Base-by-base conservation (phyloP, 2,797 vertebrate genomes). In the Manis crassicaudata region DNA sequence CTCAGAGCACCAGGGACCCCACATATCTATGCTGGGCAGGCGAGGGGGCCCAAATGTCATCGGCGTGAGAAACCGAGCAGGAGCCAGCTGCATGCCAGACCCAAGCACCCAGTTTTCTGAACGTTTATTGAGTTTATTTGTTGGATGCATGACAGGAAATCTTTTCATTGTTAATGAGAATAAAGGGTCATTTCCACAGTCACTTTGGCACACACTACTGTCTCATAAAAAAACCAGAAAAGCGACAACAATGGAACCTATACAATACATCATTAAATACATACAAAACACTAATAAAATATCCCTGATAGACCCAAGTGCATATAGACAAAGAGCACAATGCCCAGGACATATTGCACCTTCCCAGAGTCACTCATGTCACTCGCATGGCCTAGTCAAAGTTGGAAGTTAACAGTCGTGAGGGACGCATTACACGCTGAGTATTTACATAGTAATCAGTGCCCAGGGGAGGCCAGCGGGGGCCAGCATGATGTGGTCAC, bases 281-380 rank as follows among this genome's bases (percentile, higher is more conserved):
- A 99, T 99, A 99, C 99, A 99, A 99, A 99, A 99, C 99, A 99
- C 99, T 99, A 99, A 99, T 99, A 99, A 99, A 99, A 99, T 99
- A 99, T 99, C 99, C 99, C 99, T 99, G 99, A 99, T 99, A 99
- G 99, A 99, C 99, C 99, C 99, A 99, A 99, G 99, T 99, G 99
- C 99, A 99, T 99, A 99, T 99, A 99, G 99, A 99, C 99, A 99
- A 99, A 99, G 99, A 99, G 99, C 99, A 99, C 99, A 99, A 99
- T 99, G 99, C 99, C 99, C 99, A 99, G 99, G 99, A 99, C 98
- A 98, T 98, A 98, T 95, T 96, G 98, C 98, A 98, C 98, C 97
- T 97, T 99, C 99, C 98, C 99, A 97, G 98, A 97, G 98, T 97
- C 98, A 98, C 96, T 96, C 96, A 96, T 99, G 99, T 99, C 99